Evolutionary conservation across 1,140 invertebrate genomes (phyloP), one percentile per base, ranked within the genome.

Genomic region (Drosophila guanche): DNA sequence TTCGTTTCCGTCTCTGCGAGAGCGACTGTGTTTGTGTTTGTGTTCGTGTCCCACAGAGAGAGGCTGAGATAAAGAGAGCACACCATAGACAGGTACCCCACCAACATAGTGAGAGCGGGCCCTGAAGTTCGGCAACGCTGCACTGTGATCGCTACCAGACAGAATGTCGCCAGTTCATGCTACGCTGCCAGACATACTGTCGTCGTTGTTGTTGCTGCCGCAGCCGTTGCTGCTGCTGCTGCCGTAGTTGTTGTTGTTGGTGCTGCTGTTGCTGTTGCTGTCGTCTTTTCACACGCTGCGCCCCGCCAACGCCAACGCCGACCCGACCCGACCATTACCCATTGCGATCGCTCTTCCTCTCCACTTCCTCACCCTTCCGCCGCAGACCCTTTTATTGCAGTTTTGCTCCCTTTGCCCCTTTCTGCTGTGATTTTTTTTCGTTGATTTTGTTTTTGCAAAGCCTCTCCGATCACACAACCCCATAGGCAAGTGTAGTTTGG

Each of bases 91-190:
- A 59, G 63, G 62, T 68, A 59, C 65, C 51, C 16, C n/a, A 46
- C 23, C 23, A 29, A 22, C 23, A 51, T 33, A 22, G 41, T 48
- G 42, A 40, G 25, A 45, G 54, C 8, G 51, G 91, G 73, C 92
- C 92, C 79, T 92, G 92, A 92, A 90, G 93, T 89, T 84, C 92
- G 95, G 94, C 95, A 96, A 95, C 95, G 92, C 60, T 80, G 94
- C 93, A 76, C 10, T 20, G 78, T 92, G 94, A 94, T 94, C 95
- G 94, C 93, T 94, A 95, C 79, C 95, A 96, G 95, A 96, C 95
- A 96, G 95, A 95, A 95, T 96, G 95, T 96, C 95, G 95, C 95
- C 95, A 95, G 94, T 80, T 90, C 90, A 76, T 90, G 94, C 94
- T 93, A 91, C 93, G 92, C 92, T 93, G 93, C 93, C 93, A 94